Base-by-base conservation (phyloP, 1,140 invertebrate genomes). In the Bombus waltoni region DNA sequence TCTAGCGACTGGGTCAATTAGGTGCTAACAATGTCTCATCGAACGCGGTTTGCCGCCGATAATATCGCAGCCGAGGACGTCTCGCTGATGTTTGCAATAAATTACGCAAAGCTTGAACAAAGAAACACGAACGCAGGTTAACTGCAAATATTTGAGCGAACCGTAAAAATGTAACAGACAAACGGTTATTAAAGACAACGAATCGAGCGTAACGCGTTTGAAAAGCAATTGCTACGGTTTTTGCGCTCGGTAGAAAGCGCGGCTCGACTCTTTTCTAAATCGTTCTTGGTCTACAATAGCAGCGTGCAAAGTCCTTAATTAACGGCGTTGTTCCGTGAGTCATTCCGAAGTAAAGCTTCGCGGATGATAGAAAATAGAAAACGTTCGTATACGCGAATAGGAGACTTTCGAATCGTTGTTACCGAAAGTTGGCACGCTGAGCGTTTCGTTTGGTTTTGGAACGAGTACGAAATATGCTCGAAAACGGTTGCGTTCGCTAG, bases 1-100 rank as follows among this genome's bases (percentile, higher is more conserved):
- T 38, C 59, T 22, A 62, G 72, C 38, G 13, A 44, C 15, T 25
- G 32, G 66, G 47, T 53, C 68, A 73, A 88, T 88, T 88, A 87
- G 66, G 10, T 10, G 38, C 40, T 87, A 83, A 86, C 59, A 40
- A 25, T 15, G 22, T 72, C 76, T 72, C 65, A 72, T 76, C 79
- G 57, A 84, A 76, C 57, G 77, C 38, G 40, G 9, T 40, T 72
- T n/a, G 70, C 70, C 77, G 2, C 11, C 25, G 10, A 9, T 35
- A 32, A n/a, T n/a, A 28, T n/a, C 44, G 44, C 47, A 47, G 70
- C 32, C 77, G 42, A 68, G 77, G 42, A 70, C 65, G 44, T n/a
- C 62, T 25, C 32, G 42, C 5, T 8, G 35, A 57, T 62, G 65
- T 75, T 75, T 75, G 25, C 70, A 38, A 74, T 35, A 28, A 47